Evolutionary conservation across 2,113 vertebrate species (phyloP).

Genomic region (Paracanthobrama guichenoti): DNA sequence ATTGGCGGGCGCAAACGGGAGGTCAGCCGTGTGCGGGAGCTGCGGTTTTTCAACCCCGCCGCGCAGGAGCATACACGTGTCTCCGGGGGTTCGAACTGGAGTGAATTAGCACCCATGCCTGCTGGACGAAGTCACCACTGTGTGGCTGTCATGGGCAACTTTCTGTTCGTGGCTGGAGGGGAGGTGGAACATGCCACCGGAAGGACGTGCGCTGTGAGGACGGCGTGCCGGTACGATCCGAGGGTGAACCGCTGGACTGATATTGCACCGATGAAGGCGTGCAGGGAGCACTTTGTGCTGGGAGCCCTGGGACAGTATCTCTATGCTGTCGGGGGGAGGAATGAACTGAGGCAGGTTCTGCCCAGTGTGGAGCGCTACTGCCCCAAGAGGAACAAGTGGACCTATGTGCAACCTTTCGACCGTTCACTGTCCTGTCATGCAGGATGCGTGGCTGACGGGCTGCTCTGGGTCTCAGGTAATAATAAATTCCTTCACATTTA

Average conservation of each 20-base stretch:
- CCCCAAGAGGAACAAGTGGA: constrained; percentile 97
- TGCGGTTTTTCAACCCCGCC: constrained; percentile 91
- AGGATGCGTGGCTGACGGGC: constrained; percentile 90
- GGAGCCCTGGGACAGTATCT: constrained; percentile 88
- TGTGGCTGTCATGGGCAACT: constrained; percentile 94
- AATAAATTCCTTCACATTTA: background rate
- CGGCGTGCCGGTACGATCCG: constrained; percentile 91
- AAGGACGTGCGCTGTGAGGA: constrained; percentile 88
- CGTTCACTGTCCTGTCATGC: constrained; percentile 96
- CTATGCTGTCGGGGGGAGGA: constrained; percentile 90
- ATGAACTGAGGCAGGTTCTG: constrained; percentile 92
- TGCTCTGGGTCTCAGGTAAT: constrained; percentile 98
- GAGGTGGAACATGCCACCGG: constrained; percentile 90
- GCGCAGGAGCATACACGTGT: constrained; percentile 86
- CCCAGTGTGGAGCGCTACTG: constrained; percentile 95
- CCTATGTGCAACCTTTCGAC: constrained; percentile 92
- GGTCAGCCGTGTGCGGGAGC: constrained; percentile 87
- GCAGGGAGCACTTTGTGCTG: constrained; percentile 94
- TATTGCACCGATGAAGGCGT: constrained; percentile 95
- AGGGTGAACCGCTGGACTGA: constrained; percentile 91
- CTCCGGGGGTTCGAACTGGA: constrained; percentile 90
- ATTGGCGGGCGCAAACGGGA: constrained; percentile 90
- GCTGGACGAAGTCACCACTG: constrained; percentile 94
- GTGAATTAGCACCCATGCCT: constrained; percentile 88
- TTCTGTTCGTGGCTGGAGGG: constrained; percentile 92